Evolutionary conservation across 2,888 invertebrate genomes (phyloP), one percentile per base, ranked within the genome.

Genomic region (Embidobia sp.): DNA sequence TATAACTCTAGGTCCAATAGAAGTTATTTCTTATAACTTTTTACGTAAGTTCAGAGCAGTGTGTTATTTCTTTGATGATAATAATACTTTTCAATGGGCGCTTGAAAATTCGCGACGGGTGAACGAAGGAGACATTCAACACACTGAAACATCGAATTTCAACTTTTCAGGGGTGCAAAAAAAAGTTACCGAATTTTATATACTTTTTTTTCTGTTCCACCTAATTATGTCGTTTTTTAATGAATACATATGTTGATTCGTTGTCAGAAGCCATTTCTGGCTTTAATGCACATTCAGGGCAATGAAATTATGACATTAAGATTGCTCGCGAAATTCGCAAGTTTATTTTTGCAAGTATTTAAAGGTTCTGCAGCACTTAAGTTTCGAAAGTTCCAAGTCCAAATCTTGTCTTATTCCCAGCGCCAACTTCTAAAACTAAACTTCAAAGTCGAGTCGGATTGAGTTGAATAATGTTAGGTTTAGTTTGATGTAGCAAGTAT

Each of bases 11-110:
- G n/a, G 16, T 53, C 27, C 46, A 53, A 53, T 53, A 53, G 51
- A 64, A 64, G 51, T 64, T 66, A 66, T 66, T 66, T 44, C 66
- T 27, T 27, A n/a, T n/a, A 66, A 53, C 53, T 66, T 66, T 18
- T 53, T 66, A 40, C 42, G 13, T 19, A 29, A 49, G 49, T 63
- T 63, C 11, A n/a, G 19, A 13, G 16, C 6, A 16, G n/a, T 37
- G 22, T 59, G 59, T 59, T 59, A 59, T 46, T 46, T 59, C 59
- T 26, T 59, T 11, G 46, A 46, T 27, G 35, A 59, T 48, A 61
- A 46, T 61, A 46, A 46, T 33, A 59, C 46, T 35, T 46, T 46
- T 6, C 35, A 35, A 46, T 37, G 16, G 40, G 4, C 16, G 15
- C 0, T 40, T 6, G 16, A 40, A 37, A 26, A 15, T 19, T 26